Evolutionary conservation across 2,888 invertebrate species (phyloP), one percentile per base, ranked within the genome.

Genomic region (Petrolisthes manimaculis): DNA sequence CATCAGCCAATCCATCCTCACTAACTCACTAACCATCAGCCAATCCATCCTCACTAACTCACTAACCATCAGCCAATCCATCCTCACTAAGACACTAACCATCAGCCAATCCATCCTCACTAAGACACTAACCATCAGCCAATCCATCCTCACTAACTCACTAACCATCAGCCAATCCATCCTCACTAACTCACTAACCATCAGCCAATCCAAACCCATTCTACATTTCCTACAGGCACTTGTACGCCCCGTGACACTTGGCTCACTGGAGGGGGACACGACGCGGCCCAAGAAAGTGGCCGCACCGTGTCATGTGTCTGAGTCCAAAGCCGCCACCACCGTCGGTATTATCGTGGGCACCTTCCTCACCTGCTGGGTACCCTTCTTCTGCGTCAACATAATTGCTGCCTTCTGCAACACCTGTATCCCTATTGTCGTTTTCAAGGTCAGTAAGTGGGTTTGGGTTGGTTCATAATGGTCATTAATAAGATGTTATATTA

Each of bases 291-390:
- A 91, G 91, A 84, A 86, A 74, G 86, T 92, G 91, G 78, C 92
- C 9, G 92, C 89, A 96, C 97, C 54, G 79, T 97, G 97, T 93
- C 97, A 97, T 94, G 97, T 97, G 91, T 97, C 97, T 86, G 99
- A 99, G 93, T 98, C 99, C 93, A 99, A 99, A 93, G 99, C 99
- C 0, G 98, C 99, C 85, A 96, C 99, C 91, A 99, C 99, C 0
- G 97, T 99, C 67, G 99, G 99, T 86, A 97, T 99, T 91, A 99
- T 99, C 92, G 99, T 99, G 98, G 98, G 98, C n/a, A 97, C 98
- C 14, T 95, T 99, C 93, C 95, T 99, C 6, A 95, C 98, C 89
- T 99, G 99, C 93, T 99, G 99, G 99, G 97, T 98, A 91, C 99
- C 99, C 1, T 99, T 99, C 94, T 99, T 99, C 94, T 97, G 98